Evolutionary conservation across 2,113 vertebrate genomes (phyloP).

Genomic region (Cryptotis parvus): DNA sequence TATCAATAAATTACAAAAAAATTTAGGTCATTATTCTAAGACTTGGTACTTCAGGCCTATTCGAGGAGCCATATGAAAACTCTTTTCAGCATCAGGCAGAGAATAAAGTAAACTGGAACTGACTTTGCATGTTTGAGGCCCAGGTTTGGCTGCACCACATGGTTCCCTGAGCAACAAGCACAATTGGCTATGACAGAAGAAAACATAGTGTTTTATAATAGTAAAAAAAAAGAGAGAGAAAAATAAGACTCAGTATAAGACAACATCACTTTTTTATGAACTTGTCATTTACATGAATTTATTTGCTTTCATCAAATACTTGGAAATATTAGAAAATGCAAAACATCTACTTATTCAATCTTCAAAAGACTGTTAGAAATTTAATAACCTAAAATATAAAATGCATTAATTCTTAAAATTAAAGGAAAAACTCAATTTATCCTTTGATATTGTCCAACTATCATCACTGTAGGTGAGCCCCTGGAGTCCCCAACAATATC

Average conservation of each 20-base stretch:
- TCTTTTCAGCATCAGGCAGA: background rate
- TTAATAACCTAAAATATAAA: background rate
- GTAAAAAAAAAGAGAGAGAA: no score
- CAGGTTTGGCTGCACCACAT: no score
- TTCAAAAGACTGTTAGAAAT: background rate
- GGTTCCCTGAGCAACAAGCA: no score
- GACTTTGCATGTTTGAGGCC: no score
- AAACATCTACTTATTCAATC: background rate
- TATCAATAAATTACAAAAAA: slow-evolving; percentile 31
- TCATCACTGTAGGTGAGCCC: no score
- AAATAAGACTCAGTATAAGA: background rate
- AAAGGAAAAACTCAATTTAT: background rate
- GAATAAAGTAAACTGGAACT: no score
- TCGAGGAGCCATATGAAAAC: background rate
- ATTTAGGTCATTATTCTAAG: background rate
- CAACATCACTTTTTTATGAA: background rate
- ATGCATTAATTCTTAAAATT: background rate
- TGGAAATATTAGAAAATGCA: background rate
- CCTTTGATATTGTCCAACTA: background rate
- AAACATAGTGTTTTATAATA: no score
- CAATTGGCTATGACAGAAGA: no score
- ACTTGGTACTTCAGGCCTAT: slow-evolving; percentile 13
- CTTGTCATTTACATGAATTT: background rate
- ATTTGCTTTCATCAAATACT: background rate
- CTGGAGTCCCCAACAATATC: no score